phyloP scores from a whole-genome alignment of 2,113 vertebrate species.

The rabbit (Oryctolagus cuniculus) region mOryCun1.1 NC_091432.1:205832001-205832500 shows the following conservation, averaged over 20 bases:
- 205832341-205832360: not conserved
- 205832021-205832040: not conserved
- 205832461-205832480: not conserved
- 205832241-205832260: constrained; percentile 54
- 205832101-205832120: constrained; percentile 41
- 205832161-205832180: not conserved
- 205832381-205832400: not conserved
- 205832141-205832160: not conserved
- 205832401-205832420: constrained; percentile 32
- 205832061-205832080: constrained; percentile 31
- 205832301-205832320: constrained; percentile 29
- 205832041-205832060: not conserved
- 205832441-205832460: constrained; percentile 8
- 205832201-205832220: constrained; percentile 19
- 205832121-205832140: not conserved
- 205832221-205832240: constrained; percentile 46
- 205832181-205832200: not conserved
- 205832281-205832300: not conserved
- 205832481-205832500: constrained; percentile 29
- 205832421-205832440: not conserved
- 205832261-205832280: constrained; percentile 8
- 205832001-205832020: not conserved
- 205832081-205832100: not conserved
- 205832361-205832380: constrained; percentile 44
- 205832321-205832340: constrained; percentile 49